Evolutionary conservation across 1,140 invertebrate genomes (phyloP).

Genomic region (Euura lappo): DNA sequence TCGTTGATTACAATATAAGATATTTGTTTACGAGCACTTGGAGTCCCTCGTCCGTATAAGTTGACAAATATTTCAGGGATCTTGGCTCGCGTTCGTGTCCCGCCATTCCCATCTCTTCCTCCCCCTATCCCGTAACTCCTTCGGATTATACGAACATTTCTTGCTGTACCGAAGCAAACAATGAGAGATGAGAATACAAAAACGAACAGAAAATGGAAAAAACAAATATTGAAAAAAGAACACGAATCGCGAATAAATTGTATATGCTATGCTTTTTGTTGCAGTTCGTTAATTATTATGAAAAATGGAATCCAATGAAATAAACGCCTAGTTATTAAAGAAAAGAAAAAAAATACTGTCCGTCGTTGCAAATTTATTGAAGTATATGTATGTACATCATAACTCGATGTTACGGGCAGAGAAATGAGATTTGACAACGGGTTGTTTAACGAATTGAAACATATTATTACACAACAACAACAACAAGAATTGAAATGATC

Average conservation of each 20-base stretch:
- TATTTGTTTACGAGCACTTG: no score
- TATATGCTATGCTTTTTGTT: conserved; percentile 49
- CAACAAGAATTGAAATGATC: no score
- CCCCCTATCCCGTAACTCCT: neutral
- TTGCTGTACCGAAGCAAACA: neutral
- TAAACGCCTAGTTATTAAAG: conserved; percentile 43
- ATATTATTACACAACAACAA: neutral
- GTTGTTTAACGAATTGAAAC: conserved; percentile 6
- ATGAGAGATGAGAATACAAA: neutral
- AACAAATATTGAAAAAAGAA: neutral
- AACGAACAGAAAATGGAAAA: no score
- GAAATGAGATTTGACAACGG: neutral
- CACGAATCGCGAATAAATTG: conserved; percentile 32
- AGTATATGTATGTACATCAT: conserved; percentile 9
- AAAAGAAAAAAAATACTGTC: conserved; percentile 14
- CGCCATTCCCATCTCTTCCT: neutral
- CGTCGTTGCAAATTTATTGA: conserved; percentile 37
- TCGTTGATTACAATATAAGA: neutral
- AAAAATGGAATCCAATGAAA: conserved; percentile 33
- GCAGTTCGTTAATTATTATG: conserved; percentile 36
- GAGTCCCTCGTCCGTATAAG: neutral
- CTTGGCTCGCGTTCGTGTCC: neutral
- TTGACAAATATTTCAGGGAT: neutral
- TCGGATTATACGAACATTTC: neutral
- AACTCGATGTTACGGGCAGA: neutral